Evolutionary conservation across 2,888 invertebrate genomes (phyloP), one percentile per base, ranked within the genome.

Genomic region (Ferdinandea cuprea): DNA sequence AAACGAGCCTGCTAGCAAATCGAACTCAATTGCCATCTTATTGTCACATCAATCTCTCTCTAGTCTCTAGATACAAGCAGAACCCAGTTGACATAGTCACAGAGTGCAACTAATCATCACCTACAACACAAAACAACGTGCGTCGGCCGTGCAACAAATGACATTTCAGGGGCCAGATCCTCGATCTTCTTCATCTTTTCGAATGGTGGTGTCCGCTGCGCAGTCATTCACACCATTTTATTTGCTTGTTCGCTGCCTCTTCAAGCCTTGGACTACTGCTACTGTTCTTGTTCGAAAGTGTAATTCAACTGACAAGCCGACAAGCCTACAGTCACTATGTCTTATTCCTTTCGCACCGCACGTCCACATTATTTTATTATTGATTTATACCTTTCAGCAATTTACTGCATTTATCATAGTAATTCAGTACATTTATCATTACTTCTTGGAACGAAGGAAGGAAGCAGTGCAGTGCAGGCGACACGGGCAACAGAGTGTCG

Each of bases 331-430:
- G 66, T 72, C 77, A 83, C 73, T 73, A 83, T 69, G 78, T 78
- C 78, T 83, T 73, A 83, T 71, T 83, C 72, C 83, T 65, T 78
- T 73, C 68, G 77, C 72, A 78, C 66, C 71, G n/a, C n/a, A 56
- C 72, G 73, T 78, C 63, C 83, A 78, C 68, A 77, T 87, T 88
- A 87, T 88, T 88, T 88, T 88, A 88, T 89, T 89, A 89, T 89
- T 89, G 89, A 89, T 89, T 90, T 90, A 90, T 89, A 90, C 89
- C 90, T 90, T 90, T 90, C 90, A 90, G 89, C 90, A 89, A 89
- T 90, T 89, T 89, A 89, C 89, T 89, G 89, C 90, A 90, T 90
- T 90, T 90, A 90, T 90, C 90, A 90, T 89, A 90, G 89, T 88
- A 89, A 88, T 89, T 89, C 87, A 88, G 89, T 88, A 89, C 90